Percentiles rank a stretch among this genome's conserved stretches.
These are phyloP conservation scores for Calameuta idolon DNA, from an alignment of 2,888 invertebrate species.

Conservation along the genomic window DNA sequence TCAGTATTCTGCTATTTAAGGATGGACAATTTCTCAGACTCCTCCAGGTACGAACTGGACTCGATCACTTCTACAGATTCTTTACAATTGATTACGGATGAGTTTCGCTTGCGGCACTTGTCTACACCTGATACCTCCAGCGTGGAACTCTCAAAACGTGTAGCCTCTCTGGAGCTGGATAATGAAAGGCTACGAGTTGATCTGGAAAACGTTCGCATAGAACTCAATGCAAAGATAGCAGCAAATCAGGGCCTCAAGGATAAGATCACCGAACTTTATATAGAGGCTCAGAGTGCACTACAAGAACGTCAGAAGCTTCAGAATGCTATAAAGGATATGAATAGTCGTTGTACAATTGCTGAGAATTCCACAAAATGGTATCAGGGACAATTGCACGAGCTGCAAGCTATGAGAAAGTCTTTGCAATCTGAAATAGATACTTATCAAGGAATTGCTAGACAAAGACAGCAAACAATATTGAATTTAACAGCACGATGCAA, in stretches of 20 bases:
- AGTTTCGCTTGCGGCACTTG: conserved; percentile 45
- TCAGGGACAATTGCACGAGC: conserved; percentile 46
- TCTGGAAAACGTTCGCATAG: conserved; percentile 47
- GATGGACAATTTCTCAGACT: conserved; percentile 52
- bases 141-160: conserved; percentile 45
- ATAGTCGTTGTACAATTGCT: conserved; percentile 35
- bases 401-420: conserved; percentile 47
- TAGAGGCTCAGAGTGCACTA: conserved; percentile 46
- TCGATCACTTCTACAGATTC: conserved; percentile 51
- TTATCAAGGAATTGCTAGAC: conserved; percentile 46
- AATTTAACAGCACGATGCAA: conserved; percentile 43
- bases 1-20: not conserved
- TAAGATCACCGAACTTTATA: conserved; percentile 51
- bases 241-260: conserved; percentile 53
- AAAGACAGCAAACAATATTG: conserved; percentile 44
- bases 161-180: conserved; percentile 48
- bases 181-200: conserved; percentile 51
- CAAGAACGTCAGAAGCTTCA: conserved; percentile 50
- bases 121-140: conserved; percentile 48
- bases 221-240: conserved; percentile 52
- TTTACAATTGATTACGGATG: conserved; percentile 44
- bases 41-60: conserved; percentile 47
- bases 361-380: conserved; percentile 55
- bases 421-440: conserved; percentile 50
- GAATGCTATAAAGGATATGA: conserved; percentile 43